Conservation (phyloP, 2,888 invertebrate species). For the Anticlea derivata region DNA sequence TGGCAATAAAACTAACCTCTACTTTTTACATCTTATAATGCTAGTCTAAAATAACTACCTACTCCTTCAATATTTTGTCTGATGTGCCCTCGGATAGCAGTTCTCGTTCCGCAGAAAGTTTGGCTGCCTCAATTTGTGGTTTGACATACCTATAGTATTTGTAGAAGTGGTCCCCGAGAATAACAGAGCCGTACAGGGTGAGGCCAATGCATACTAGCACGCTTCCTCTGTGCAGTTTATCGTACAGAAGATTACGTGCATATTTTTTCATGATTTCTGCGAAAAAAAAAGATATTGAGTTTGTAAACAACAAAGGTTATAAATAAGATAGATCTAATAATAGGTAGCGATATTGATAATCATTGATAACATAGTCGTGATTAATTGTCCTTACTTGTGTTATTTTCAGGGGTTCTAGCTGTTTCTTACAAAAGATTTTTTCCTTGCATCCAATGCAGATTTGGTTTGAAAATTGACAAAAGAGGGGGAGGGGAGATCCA, state of each 20-base stretch:
- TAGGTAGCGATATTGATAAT: too few relatives aligned
- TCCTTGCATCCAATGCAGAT: too few relatives aligned
- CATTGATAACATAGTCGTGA: too few relatives aligned
- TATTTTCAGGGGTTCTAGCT: too few relatives aligned
- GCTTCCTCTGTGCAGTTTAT: slow-evolving; percentile 75
- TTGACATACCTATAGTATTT: slow-evolving; percentile 70
- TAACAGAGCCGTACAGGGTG: slow-evolving; percentile 60
- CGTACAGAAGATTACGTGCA: slow-evolving; percentile 65
- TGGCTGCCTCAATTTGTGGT: slow-evolving; percentile 67
- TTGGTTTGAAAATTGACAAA: too few relatives aligned
- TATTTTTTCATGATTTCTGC: slow-evolving; percentile 66
- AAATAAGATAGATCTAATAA: background rate
- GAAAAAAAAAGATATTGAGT: slow-evolving; percentile 4
- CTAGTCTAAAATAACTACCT: slow-evolving; percentile 11
- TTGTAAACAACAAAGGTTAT: background rate
- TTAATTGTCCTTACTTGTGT: too few relatives aligned
- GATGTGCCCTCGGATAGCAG: slow-evolving; percentile 77
- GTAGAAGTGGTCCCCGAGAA: slow-evolving; percentile 66
- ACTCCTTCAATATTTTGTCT: slow-evolving; percentile 57
- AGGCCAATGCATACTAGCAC: slow-evolving; percentile 75
- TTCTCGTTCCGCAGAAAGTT: slow-evolving; percentile 67
- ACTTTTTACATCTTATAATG: slow-evolving; percentile 12
- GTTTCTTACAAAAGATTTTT: too few relatives aligned
- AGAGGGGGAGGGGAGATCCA: too few relatives aligned
- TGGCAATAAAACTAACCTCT: slow-evolving; percentile 3